These are phyloP conservation scores for Litoditis marina DNA, from an alignment of 2,888 invertebrate genomes.

Conservation along the genomic window DNA sequence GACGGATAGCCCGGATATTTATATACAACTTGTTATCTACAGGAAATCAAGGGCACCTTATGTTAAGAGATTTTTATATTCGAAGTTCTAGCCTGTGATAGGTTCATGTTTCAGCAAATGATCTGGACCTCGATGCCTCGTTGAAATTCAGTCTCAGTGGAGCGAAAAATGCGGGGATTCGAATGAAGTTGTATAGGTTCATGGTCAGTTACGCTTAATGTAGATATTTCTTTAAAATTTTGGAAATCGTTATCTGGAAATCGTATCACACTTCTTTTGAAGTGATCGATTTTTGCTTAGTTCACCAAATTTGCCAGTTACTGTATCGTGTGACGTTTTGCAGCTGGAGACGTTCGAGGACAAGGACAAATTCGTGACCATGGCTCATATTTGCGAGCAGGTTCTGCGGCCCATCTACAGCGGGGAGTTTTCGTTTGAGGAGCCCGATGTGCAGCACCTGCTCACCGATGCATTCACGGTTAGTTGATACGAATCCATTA, in stretches of 20 bases:
- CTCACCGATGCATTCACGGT: constrained; percentile 22
- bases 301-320: background rate
- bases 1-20: background rate
- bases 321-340: background rate
- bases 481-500: background rate
- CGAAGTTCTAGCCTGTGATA: background rate
- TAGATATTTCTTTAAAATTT: background rate
- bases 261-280: too few species aligned
- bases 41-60: too few species aligned
- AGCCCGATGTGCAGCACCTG: constrained; percentile 15
- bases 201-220: constrained; percentile 22
- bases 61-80: background rate
- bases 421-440: constrained; percentile 11
- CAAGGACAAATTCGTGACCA: constrained; percentile 26
- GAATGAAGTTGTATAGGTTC: constrained; percentile 34
- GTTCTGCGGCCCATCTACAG: constrained; percentile 16
- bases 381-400: constrained; percentile 29
- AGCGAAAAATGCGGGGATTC: constrained; percentile 2
- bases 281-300: too few species aligned
- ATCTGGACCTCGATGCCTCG: constrained; percentile 5
- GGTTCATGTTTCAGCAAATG: background rate
- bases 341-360: constrained; percentile 34
- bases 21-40: too few species aligned
- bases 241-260: too few species aligned
- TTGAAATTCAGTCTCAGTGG: constrained; percentile 26